Conservation (phyloP, 1,140 invertebrate species). For the Lamellibrachia luymesi region DNA sequence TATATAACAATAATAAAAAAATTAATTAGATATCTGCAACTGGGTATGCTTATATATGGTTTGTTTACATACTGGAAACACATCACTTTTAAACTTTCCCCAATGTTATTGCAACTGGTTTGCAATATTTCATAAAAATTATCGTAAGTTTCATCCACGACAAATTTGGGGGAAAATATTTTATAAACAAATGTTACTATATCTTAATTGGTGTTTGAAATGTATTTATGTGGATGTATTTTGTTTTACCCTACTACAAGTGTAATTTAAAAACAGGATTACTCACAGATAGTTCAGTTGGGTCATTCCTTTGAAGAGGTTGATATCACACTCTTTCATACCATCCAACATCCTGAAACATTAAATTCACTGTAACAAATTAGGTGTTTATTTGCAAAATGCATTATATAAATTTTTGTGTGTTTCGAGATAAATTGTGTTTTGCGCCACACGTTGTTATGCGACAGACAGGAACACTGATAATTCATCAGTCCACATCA, state of each 20-base stretch:
- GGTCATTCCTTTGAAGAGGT: slow-evolving; percentile 32
- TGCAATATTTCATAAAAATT: background rate
- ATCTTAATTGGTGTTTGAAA: too few species aligned
- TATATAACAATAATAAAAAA: background rate
- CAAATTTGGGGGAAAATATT: background rate
- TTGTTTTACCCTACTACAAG: background rate
- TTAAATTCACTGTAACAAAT: background rate
- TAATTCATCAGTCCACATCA: too few species aligned
- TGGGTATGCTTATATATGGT: background rate
- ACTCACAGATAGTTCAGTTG: slow-evolving; percentile 41
- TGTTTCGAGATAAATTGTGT: too few species aligned
- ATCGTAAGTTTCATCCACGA: background rate
- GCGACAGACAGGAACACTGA: too few species aligned
- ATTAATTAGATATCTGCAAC: background rate
- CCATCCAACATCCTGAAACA: background rate
- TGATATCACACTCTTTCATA: slow-evolving; percentile 32
- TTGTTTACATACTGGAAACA: background rate
- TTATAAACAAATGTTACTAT: too few species aligned
- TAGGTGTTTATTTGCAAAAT: too few species aligned
- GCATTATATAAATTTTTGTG: too few species aligned
- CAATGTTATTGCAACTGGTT: background rate
- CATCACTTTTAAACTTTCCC: background rate
- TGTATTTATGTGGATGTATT: too few species aligned
- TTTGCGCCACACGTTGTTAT: too few species aligned
- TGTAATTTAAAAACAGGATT: background rate